A percentile compares a stretch with the other conserved stretches of the same genome.
These are phyloP conservation scores for Epizoanthus illoricatus DNA, from an alignment of 92 coral and sea anemone species.

Conservation along the genomic window DNA sequence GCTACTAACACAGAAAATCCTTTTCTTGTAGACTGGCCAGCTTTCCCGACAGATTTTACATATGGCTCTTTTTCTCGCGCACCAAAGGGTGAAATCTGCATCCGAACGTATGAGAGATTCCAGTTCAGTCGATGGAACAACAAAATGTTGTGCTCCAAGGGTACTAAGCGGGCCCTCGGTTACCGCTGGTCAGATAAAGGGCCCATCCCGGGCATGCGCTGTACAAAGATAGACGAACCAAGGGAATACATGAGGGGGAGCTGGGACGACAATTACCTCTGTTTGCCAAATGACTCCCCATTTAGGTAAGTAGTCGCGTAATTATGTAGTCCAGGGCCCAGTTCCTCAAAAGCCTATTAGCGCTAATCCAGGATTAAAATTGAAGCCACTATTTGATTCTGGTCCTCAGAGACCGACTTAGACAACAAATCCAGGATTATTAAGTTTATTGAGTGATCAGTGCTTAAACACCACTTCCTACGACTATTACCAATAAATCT, in stretches of 20 bases:
- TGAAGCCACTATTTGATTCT: too few relatives aligned
- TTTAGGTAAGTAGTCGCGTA: constrained; percentile 36
- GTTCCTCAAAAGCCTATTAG: too few relatives aligned
- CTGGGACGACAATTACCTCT: constrained; percentile 55
- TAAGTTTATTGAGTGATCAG: too few relatives aligned
- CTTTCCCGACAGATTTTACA: too few relatives aligned
- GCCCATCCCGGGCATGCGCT: constrained; percentile 42
- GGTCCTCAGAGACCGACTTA: too few relatives aligned
- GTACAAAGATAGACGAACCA: constrained; percentile 48
- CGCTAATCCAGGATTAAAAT: too few relatives aligned
- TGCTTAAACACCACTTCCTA: too few relatives aligned
- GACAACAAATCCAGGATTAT: too few relatives aligned
- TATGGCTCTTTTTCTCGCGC: not conserved
- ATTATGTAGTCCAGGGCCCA: too few relatives aligned
- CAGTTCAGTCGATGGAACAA: constrained; percentile 24
- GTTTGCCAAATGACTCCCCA: constrained; percentile 52
- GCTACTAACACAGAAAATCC: too few relatives aligned
- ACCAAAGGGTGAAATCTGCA: constrained; percentile 5
- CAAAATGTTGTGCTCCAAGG: constrained; percentile 32
- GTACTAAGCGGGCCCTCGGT: constrained; percentile 27
- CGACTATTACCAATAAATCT: too few relatives aligned
- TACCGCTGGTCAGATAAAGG: constrained; percentile 71
- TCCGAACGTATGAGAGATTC: constrained; percentile 36
- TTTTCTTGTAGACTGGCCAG: too few relatives aligned
- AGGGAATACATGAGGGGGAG: constrained; percentile 15